Percentiles rank a stretch among this genome's conserved stretches.
phyloP scores from a whole-genome alignment of 2,888 invertebrate species.

The Thumatha senex region DNA sequence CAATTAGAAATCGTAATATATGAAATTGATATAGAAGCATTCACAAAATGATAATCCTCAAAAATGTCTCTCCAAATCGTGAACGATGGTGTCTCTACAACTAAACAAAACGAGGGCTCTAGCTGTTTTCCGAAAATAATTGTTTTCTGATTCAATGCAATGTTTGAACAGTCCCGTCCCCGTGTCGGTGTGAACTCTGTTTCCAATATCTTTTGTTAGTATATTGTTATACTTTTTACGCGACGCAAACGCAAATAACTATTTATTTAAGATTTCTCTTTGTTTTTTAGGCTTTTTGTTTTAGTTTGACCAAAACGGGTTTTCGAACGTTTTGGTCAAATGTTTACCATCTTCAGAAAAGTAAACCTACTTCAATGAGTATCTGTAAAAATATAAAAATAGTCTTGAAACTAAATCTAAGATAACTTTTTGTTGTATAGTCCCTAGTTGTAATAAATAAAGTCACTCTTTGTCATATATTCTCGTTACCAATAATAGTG shows the following conservation, averaged over 20 bases:
- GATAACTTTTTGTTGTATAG: background rate
- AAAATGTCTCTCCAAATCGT: background rate
- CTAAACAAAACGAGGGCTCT: constrained; percentile 22
- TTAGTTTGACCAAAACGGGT: background rate
- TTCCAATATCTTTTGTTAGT: constrained; percentile 32
- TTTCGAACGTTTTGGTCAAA: too few relatives aligned
- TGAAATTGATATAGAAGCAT: too few relatives aligned
- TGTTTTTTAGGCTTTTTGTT: constrained; percentile 11
- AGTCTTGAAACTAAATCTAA: background rate
- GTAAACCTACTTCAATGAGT: too few relatives aligned
- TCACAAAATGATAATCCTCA: background rate
- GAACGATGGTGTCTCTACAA: constrained; percentile 1
- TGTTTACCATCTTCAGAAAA: too few relatives aligned
- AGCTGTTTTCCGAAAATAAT: constrained; percentile 48
- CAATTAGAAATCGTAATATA: too few relatives aligned
- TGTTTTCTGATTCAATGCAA: constrained; percentile 48
- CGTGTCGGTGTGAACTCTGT: constrained; percentile 23
- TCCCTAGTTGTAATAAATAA: too few relatives aligned
- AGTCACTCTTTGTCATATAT: background rate
- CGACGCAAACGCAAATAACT: constrained; percentile 24
- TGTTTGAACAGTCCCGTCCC: constrained; percentile 43
- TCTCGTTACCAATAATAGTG: background rate
- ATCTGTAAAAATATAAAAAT: background rate
- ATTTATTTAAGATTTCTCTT: constrained; percentile 27
- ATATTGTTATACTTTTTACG: constrained; percentile 30